phyloP scores from a whole-genome alignment of 2,888 invertebrate species.

The Meghimatium bilineatum region DNA sequence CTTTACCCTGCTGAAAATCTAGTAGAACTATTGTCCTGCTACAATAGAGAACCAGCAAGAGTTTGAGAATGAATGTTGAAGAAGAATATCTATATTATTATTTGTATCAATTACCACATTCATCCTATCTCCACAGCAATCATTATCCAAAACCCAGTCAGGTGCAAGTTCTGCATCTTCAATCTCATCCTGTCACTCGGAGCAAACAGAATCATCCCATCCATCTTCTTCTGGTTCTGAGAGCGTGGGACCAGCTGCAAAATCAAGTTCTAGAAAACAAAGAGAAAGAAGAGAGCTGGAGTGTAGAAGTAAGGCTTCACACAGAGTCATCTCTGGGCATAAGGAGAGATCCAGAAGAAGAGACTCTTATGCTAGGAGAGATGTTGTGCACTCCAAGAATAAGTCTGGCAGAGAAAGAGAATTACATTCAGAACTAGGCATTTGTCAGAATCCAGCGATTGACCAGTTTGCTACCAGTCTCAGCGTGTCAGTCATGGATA shows the following conservation, averaged over 20 bases:
- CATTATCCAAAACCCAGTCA: background rate
- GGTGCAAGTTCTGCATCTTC: constrained; percentile 3
- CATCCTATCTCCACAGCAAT: constrained; percentile 3
- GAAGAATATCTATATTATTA: too few relatives aligned
- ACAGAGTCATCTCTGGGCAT: background rate
- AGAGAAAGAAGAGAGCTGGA: background rate
- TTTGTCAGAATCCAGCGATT: constrained; percentile 22
- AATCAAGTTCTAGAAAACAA: background rate
- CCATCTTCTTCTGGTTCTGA: constrained; percentile 30
- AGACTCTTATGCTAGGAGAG: background rate
- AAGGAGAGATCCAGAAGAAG: constrained; percentile 22
- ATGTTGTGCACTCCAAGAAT: background rate
- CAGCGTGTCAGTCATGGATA: constrained; percentile 26
- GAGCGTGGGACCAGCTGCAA: constrained; percentile 28
- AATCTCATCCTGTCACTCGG: constrained; percentile 15
- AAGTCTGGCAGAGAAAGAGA: constrained; percentile 19
- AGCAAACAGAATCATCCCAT: constrained; percentile 27
- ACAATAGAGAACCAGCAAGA: too few relatives aligned
- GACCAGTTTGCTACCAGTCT: constrained; percentile 39
- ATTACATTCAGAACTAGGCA: constrained; percentile 12
- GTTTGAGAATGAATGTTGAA: too few relatives aligned
- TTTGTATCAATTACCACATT: background rate
- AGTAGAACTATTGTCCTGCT: too few relatives aligned
- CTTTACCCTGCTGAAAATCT: too few relatives aligned
- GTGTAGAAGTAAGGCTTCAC: background rate